Conservation (phyloP, 2,797 vertebrate species). For the Sebastes flavidus region DNA sequence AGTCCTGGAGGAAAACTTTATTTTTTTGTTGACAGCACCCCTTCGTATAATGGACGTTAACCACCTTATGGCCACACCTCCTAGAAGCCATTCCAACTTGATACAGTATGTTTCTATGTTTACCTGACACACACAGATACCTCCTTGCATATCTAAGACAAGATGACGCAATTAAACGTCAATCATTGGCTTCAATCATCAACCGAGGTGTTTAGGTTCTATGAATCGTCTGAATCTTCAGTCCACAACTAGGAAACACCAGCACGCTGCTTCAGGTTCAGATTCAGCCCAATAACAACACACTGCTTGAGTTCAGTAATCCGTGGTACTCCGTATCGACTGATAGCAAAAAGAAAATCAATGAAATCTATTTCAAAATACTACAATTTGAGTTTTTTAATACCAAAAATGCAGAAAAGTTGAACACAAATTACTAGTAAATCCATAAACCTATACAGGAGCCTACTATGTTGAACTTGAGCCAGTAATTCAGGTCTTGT, state of each 20-base stretch:
- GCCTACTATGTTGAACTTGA: neutral
- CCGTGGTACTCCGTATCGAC: neutral
- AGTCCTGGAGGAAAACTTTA: neutral
- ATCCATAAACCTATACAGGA: neutral
- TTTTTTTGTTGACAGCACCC: neutral
- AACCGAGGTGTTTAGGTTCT: neutral
- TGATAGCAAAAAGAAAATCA: neutral
- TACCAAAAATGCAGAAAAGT: neutral
- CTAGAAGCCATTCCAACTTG: neutral
- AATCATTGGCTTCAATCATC: neutral
- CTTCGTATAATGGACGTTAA: neutral
- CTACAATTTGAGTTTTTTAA: neutral
- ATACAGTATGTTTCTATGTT: neutral
- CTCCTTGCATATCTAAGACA: too few species aligned
- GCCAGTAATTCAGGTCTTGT: neutral
- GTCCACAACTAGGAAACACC: neutral
- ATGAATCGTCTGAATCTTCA: too few species aligned
- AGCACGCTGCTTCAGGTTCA: neutral
- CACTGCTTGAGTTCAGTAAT: neutral
- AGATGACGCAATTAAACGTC: neutral
- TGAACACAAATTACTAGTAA: neutral
- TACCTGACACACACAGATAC: neutral
- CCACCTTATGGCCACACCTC: neutral
- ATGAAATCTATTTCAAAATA: neutral
- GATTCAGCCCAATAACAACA: neutral